Evolutionary conservation across 2,888 invertebrate species (phyloP), one percentile per base, ranked within the genome.

Genomic region (Endotricha flammealis): DNA sequence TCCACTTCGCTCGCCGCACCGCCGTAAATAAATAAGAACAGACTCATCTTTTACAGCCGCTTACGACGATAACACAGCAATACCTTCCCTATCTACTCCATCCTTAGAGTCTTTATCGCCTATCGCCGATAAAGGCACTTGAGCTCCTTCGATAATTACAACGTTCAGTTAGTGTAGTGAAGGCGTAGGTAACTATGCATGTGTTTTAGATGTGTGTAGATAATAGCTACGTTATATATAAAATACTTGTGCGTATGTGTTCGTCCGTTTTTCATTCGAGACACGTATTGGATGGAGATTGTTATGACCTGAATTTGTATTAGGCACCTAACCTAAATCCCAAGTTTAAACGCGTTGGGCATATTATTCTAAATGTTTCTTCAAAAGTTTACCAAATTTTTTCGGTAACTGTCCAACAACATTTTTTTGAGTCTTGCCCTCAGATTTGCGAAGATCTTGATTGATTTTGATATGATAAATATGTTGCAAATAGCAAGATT

Each of bases 11-110:
- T 85, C 86, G 83, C 83, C 85, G 82, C 85, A 79, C 78, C 83
- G 78, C 75, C 80, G 83, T 86, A 86, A 86, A 86, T 86, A 86
- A 86, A 86, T 85, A 86, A 85, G 85, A 83, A 86, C 85, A 85
- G 83, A 79, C 78, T 81, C 85, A 85, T 86, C 85, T 85, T 85
- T 83, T 83, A 82, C 82, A 81, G 80, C 73, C 78, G 71, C 61
- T 65, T 58, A 53, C 46, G 46, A 39, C 38, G 35, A 30, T 42
- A 44, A 32, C 61, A 61, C 40, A 42, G 56, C 39, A 76, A 61
- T 59, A 51, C 39, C 51, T 42, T 36, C 60, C 44, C 41, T 71
- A 59, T 40, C 2, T 7, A 10, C 2, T 12, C 11, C n/a, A 0
- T 0, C 1, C 27, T 38, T 66, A 51, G 61, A 59, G 38, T 41